Conservation (phyloP, 1,140 invertebrate genomes). For the Drosophila lacteicornis region DNA sequence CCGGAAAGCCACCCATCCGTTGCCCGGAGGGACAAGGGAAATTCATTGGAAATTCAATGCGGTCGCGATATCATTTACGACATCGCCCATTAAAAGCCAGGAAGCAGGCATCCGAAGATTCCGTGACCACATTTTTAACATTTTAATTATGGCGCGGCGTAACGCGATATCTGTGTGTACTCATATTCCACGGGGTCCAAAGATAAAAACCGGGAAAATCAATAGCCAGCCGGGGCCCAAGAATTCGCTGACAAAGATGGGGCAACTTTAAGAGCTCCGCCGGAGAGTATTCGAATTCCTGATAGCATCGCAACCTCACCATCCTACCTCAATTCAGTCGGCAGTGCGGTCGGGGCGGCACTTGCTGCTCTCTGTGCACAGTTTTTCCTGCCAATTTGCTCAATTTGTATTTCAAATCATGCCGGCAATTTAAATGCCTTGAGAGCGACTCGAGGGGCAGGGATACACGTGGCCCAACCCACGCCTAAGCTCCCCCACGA, state of each 20-base stretch:
- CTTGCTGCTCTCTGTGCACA: constrained; percentile 38
- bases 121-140: constrained; percentile 57
- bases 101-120: constrained; percentile 19
- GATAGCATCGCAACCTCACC: constrained; percentile 10
- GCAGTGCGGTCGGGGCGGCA: constrained; percentile 45
- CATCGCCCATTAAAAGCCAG: constrained; percentile 57
- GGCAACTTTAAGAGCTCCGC: constrained; percentile 18
- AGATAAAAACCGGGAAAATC: constrained; percentile 40
- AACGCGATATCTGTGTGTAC: constrained; percentile 42
- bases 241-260: constrained; percentile 18
- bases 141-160: constrained; percentile 57
- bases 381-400: constrained; percentile 64
- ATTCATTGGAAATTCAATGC: constrained; percentile 72
- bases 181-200: constrained; percentile 36
- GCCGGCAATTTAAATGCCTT: constrained; percentile 62
- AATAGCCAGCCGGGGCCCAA: constrained; percentile 18
- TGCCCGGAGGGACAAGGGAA: constrained; percentile 14
- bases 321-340: constrained; percentile 46
- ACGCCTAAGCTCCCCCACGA: constrained; percentile 15
- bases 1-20: background rate
- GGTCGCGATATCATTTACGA: constrained; percentile 59
- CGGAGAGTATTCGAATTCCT: constrained; percentile 24
- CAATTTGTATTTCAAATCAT: constrained; percentile 68
- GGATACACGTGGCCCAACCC: constrained; percentile 15
- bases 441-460: constrained; percentile 23